A percentile compares a stretch with the other conserved stretches of the same genome.
These are phyloP conservation scores for Chelon auratus DNA, from an alignment of 2,797 vertebrate genomes.

Conservation along the genomic window DNA sequence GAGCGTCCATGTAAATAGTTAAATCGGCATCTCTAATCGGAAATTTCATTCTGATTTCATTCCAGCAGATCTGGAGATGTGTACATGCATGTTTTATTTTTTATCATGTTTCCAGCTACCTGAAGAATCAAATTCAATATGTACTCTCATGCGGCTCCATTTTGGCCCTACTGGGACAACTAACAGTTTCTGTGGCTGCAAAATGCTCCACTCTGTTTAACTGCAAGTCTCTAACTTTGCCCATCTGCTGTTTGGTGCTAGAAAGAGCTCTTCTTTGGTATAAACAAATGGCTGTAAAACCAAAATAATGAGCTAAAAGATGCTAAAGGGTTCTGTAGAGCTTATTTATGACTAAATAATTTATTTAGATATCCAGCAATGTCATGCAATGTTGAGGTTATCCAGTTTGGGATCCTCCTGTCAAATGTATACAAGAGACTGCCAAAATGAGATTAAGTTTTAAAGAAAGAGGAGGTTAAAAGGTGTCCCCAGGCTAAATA, in stretches of 20 bases:
- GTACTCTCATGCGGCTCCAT: too few species aligned
- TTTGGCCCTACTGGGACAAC: too few species aligned
- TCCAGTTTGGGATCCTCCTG: background rate
- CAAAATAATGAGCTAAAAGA: background rate
- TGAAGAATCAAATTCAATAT: too few species aligned
- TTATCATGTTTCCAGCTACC: too few species aligned
- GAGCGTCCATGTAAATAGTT: too few species aligned
- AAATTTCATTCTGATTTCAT: too few species aligned
- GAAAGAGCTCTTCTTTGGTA: background rate
- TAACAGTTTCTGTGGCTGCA: background rate
- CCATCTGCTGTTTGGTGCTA: too few species aligned
- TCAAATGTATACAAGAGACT: background rate
- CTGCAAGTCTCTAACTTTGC: background rate
- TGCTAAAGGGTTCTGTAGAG: background rate
- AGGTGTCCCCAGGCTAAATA: conserved; percentile 1
- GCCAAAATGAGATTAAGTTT: background rate
- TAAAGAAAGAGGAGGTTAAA: background rate
- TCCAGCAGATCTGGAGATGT: too few species aligned
- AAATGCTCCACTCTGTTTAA: background rate
- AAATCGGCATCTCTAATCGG: too few species aligned
- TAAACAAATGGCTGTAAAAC: background rate
- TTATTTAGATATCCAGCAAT: background rate
- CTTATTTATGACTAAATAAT: background rate
- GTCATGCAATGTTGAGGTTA: background rate
- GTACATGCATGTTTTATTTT: too few species aligned